Evolutionary conservation across 2,797 vertebrate genomes (phyloP).

Genomic region (Darevskia nairensis): DNA sequence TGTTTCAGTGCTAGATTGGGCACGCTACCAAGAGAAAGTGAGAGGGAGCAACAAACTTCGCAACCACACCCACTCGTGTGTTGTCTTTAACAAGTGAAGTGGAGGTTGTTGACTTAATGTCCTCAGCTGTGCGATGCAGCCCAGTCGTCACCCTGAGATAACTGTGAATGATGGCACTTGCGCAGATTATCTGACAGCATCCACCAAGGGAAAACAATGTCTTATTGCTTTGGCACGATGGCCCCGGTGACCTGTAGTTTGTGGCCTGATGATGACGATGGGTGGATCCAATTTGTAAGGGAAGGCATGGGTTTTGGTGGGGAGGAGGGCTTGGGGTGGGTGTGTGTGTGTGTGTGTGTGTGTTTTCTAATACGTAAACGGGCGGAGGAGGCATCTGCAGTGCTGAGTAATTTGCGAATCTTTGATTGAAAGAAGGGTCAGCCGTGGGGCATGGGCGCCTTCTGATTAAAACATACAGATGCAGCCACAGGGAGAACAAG

Average conservation of each 20-base stretch:
- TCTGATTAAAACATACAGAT: conserved; percentile 46
- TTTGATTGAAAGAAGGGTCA: conserved; percentile 60
- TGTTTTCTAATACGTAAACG: conserved; percentile 49
- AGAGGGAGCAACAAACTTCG: neutral
- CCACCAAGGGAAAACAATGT: conserved; percentile 54
- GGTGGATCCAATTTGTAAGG: neutral
- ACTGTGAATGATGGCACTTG: conserved; percentile 53
- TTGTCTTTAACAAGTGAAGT: conserved; percentile 16
- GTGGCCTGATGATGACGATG: neutral
- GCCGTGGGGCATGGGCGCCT: neutral
- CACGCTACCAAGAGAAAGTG: neutral
- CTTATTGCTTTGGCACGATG: conserved; percentile 55
- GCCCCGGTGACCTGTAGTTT: conserved; percentile 27
- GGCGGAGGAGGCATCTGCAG: conserved; percentile 39
- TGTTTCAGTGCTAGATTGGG: neutral
- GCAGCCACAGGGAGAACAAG: conserved; percentile 1
- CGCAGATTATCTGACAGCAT: too few relatives aligned
- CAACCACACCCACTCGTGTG: neutral
- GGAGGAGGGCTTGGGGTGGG: neutral
- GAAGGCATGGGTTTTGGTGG: neutral
- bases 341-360: neutral
- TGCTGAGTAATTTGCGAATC: conserved; percentile 58
- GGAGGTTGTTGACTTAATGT: conserved; percentile 47
- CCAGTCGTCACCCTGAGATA: conserved; percentile 45
- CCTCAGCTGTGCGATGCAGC: neutral